Base-by-base conservation (phyloP, 2,113 vertebrate species). In the Arvicanthis niloticus region DNA sequence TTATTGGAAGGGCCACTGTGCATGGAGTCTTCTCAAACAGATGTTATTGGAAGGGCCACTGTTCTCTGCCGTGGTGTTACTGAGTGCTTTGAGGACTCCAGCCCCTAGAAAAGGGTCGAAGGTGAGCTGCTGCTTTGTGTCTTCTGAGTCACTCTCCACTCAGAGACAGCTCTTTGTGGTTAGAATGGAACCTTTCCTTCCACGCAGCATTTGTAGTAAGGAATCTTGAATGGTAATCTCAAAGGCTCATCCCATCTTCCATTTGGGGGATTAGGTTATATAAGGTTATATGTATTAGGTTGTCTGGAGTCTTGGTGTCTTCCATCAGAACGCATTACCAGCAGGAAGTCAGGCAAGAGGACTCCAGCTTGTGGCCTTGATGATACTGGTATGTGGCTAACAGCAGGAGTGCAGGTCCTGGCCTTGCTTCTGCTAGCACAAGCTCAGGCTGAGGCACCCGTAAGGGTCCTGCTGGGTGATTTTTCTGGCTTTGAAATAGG, bases 401-500 rank as follows among this genome's bases (percentile, higher is more conserved):
- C 34, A 70, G 17, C 24, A 45, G 26, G 45, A 45, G 65, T 31
- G 45, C 58, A 51, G 51, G 42, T 24, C 53, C n/a, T 60, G 29
- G 34, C 58, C 11, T 0, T 62, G 31, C 40, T n/a, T 5, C 53
- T 88, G n/a, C 17, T 11, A 51, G 68, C 16, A n/a, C 19, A 37
- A 62, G 24, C 9, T 1, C 56, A 42, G 62, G n/a, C 84, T 72
- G 42, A 95, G 73, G 19, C 45, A 21, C 21, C n/a, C 7, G 0
- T 21, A 29, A 51, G 4, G 90, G 16, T 42, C 72, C 29, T 7
- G 0, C 58, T 72, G 37, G 9, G 1, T 92, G 60, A 42, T 84
- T 89, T 42, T 88, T 80, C 60, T 60, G 67, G n/a, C 82, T 94
- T 94, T 53, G 48, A 37, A 26, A 31, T 85, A 84, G 48, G 60